Evolutionary conservation across 2,113 vertebrate species (phyloP), one percentile per base, ranked within the genome.

Genomic region (Cyprinodon variegatus): DNA sequence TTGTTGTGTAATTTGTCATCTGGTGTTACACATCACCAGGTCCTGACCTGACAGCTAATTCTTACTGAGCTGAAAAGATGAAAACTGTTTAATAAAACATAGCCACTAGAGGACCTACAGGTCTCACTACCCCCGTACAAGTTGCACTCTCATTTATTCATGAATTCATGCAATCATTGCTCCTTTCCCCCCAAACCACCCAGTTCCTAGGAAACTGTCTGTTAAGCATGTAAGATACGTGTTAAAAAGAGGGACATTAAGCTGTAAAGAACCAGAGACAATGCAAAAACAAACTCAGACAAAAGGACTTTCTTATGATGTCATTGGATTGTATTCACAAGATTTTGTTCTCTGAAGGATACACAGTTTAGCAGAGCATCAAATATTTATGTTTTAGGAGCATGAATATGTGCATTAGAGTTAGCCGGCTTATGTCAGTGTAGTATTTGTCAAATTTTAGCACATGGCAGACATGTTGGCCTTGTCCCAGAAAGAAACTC

Each of bases 21-120:
- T 79, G 71, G 76, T 76, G 84, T 81, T 79, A 69, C 71, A 89
- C 86, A 75, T 91, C 84, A 74, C 68, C 74, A 38, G 79, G 83
- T 85, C 88, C 71, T 79, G 83, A 91, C 89, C 87, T 80, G 12
- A 17, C 7, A 38, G 88, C 87, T 86, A 79, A 90, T 92, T 90
- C 81, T 72, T 83, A 80, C 43, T 2, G 62, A 79, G 81, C 75
- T 69, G 7, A 78, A 39, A 74, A 81, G 87, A 88, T 78, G 85
- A 90, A 80, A 81, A 63, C 88, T 91, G 88, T 91, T 92, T 84
- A 90, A 92, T 92, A 91, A 91, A 93, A 91, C 89, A 93, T 92
- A 2, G 39, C 86, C 86, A 89, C 91, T 91, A 85, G 89, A 90
- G 78, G 86, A 90, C 89, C 85, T 81, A 86, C 84, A 83, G 83